These are phyloP conservation scores for Megastigmus dorsalis DNA, from an alignment of 2,888 invertebrate genomes.

Conservation along the genomic window DNA sequence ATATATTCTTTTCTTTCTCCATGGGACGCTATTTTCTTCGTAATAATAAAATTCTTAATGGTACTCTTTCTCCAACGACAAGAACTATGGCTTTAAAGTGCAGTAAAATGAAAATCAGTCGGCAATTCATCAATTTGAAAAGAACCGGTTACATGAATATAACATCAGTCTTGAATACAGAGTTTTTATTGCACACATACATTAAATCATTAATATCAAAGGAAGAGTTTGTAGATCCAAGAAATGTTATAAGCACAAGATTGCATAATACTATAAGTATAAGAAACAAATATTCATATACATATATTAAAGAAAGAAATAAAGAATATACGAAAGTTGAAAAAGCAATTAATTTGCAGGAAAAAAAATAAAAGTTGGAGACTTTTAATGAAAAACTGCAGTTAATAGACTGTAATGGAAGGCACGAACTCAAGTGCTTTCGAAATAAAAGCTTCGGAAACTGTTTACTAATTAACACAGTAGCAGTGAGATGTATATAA, in stretches of 20 bases:
- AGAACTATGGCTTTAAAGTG: constrained; percentile 9
- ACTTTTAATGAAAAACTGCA: constrained; percentile 27
- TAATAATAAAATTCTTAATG: constrained; percentile 24
- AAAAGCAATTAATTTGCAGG: neutral
- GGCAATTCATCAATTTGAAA: neutral
- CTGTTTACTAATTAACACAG: constrained; percentile 38
- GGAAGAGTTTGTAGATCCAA: too few relatives aligned
- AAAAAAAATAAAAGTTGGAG: neutral
- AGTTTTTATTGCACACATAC: too few relatives aligned
- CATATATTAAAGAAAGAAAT: too few relatives aligned
- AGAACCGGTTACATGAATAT: too few relatives aligned
- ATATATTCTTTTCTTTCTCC: neutral
- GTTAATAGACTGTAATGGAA: constrained; percentile 12
- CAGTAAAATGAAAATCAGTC: neutral
- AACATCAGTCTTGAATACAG: too few relatives aligned
- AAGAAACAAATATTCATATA: too few relatives aligned
- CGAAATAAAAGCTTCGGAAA: constrained; percentile 34
- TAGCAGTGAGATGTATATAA: neutral
- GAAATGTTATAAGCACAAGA: too few relatives aligned
- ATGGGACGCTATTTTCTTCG: constrained; percentile 15
- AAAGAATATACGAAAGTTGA: too few relatives aligned
- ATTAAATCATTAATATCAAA: too few relatives aligned
- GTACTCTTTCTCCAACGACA: neutral
- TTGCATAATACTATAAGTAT: too few relatives aligned
- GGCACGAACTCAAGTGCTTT: neutral